These are phyloP conservation scores for chimpanzee (Pan troglodytes) DNA, from an alignment of 2,113 vertebrate genomes.

Conservation along the genomic window NHGRI_mPanTro3-v2.1_pri NC_072398.2:4138001-4138500, in stretches of 20 bases:
- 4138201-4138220: not conserved
- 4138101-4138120: not conserved
- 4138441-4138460: not conserved
- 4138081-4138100: not conserved
- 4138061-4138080: not conserved
- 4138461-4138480: not conserved
- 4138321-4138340: not conserved
- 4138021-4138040: not conserved
- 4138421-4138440: not conserved
- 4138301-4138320: not conserved
- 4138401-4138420: not conserved
- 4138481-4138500: no score
- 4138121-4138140: not conserved
- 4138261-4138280: not conserved
- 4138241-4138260: not conserved
- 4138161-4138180: not conserved
- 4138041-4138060: not conserved
- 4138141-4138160: not conserved
- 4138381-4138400: not conserved
- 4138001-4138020: not conserved
- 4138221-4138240: not conserved
- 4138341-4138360: not conserved
- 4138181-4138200: not conserved
- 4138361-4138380: not conserved
- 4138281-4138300: not conserved